A percentile compares a stretch with the other conserved stretches of the same genome.
Conservation (phyloP, 2,113 vertebrate genomes). For the Caretta caretta region DNA sequence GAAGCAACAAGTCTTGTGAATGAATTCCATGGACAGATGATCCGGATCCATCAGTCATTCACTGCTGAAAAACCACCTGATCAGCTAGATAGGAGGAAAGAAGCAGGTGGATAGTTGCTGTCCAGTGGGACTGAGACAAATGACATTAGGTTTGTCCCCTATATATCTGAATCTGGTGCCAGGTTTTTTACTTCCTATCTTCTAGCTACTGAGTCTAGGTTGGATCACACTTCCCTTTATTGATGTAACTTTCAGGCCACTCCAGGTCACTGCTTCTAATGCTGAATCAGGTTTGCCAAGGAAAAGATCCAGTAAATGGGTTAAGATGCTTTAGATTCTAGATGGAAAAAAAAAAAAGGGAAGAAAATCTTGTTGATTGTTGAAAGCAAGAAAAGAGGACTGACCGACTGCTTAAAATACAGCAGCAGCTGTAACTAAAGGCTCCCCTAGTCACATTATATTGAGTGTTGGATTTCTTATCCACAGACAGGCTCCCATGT, state of each 20-base stretch:
- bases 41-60: neutral
- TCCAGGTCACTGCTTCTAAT: neutral
- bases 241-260: neutral
- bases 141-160: neutral
- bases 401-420: neutral
- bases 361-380: rapidly evolving
- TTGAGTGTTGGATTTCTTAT: rapidly evolving
- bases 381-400: neutral
- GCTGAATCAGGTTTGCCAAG: neutral
- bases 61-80: neutral
- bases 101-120: neutral
- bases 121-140: neutral
- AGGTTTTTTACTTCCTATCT: rapidly evolving
- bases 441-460: neutral
- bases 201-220: rapidly evolving
- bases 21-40: neutral
- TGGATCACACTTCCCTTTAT: neutral
- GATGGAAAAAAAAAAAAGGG: conserved; percentile 1
- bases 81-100: neutral
- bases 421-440: neutral
- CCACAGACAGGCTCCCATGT: neutral
- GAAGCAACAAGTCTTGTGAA: neutral
- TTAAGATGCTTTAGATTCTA: neutral
- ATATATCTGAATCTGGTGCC: rapidly evolving
- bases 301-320: neutral